Base-by-base conservation (phyloP, 2,113 vertebrate species). In the Bucco capensis region DNA sequence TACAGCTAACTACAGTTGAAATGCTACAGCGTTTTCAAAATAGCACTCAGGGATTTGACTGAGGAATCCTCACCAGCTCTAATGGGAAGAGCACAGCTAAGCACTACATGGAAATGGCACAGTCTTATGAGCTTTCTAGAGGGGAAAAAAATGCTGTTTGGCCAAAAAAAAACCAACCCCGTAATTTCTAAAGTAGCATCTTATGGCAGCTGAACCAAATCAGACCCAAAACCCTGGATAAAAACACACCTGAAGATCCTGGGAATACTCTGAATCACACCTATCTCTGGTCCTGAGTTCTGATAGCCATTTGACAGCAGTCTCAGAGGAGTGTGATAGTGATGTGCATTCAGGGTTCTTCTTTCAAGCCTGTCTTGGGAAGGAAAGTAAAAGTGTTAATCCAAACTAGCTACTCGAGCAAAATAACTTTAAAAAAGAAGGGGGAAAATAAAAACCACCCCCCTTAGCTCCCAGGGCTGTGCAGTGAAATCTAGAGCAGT, bases 281-380 rank as follows among this genome's bases (percentile, higher is more conserved):
- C 21, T 31, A 54, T 58, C 19, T 69, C 62, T 61, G 9, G 23
- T 57, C n/a, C 5, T 6, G 31, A n/a, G 10, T n/a, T 78, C 66
- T 72, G 46, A 49, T 37, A 37, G 46, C 17, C 46, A 17, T 83
- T 82, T 60, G 46, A 75, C 31, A 72, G n/a, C 50, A 31, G 5
- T 57, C 66, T 82, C 65, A 46, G 65, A 51, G 30, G 54, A 62
- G 27, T 1, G 1, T 1, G n/a, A 47, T 8, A 56, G 8, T 2
- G 0, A 24, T 1, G 65, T 40, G n/a, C 0, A 0, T 42, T 49
- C 53, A 30, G 35, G 15, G 40, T 79, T 88, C 28, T 35, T 65
- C 42, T 30, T 88, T 31, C 47, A 54, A 80, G 12, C 64, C 51
- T 66, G 3, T 44, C 69, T 78, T 25, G 6, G 30, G 54, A 75